These are phyloP conservation scores for Pararge aegeria DNA, from an alignment of 1,140 invertebrate species.

Conservation along the genomic window DNA sequence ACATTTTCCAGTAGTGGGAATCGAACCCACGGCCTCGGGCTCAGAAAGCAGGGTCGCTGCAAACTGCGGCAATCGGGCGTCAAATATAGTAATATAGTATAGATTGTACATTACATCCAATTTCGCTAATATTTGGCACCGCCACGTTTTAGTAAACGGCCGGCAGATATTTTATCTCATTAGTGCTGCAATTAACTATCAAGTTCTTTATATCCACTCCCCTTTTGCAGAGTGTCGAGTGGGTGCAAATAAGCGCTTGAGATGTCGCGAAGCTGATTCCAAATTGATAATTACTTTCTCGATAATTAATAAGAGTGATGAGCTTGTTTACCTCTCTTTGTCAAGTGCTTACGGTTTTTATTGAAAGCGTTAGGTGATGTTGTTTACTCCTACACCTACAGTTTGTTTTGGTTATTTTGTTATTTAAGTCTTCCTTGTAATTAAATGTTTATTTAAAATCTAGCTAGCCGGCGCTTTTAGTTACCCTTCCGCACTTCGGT, in stretches of 20 bases:
- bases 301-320: conserved; percentile 20
- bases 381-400: not conserved
- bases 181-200: conserved; percentile 18
- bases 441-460: too few relatives aligned
- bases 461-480: too few relatives aligned
- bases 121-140: not conserved
- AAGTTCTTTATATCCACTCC: conserved; percentile 2
- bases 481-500: too few relatives aligned
- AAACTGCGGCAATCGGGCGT: too few relatives aligned
- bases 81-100: too few relatives aligned
- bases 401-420: not conserved
- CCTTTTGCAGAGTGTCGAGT: conserved; percentile 10
- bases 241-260: conserved; percentile 15
- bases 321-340: conserved; percentile 16
- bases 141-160: not conserved
- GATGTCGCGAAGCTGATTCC: conserved; percentile 4
- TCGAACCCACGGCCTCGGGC: too few relatives aligned
- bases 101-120: too few relatives aligned
- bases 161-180: not conserved
- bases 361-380: not conserved
- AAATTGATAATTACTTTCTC: conserved; percentile 23
- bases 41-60: too few relatives aligned
- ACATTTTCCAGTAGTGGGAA: too few relatives aligned
- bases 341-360: not conserved
- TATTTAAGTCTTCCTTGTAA: not conserved